Evolutionary conservation across 2,113 vertebrate genomes (phyloP), one percentile per base, ranked within the genome.

Genomic region (Sterna hirundo): DNA sequence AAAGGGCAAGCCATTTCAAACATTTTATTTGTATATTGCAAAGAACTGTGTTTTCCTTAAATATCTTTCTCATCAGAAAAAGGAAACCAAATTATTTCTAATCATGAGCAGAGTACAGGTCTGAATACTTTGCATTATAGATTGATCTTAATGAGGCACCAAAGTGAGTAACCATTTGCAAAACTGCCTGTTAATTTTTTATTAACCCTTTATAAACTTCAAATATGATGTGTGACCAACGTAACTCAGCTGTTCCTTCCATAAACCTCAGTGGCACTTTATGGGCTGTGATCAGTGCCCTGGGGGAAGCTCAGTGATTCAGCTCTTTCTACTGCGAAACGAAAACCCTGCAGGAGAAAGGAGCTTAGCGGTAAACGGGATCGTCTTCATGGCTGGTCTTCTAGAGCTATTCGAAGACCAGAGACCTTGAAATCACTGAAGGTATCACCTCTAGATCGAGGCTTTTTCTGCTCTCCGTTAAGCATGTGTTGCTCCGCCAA

Each of bases 121-220:
- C 74, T 71, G 57, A 40, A 49, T 55, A 26, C 15, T 62, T 77
- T 79, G 61, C 11, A 3, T 46, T 62, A 46, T 7, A 69, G 54
- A 38, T 17, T 22, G 58, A 69, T 13, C 49, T 66, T 72, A 95
- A 88, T 10, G 79, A 91, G 69, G 81, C 74, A 84, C 69, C 72
- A 52, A 72, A 82, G 44, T 4, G 23, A 69, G 66, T 21, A 94
- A 93, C 44, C 58, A 58, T 72, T 91, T 72, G 62, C 78, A 76
- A 95, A 96, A 65, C 44, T n/a, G 76, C 78, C 78, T 27, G 65
- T 93, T 95, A 93, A 93, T 74, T 82, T 91, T 95, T 94, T 91
- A 95, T 95, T 90, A 96, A 94, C 66, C 78, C 83, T 92, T 96
- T 89, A 91, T 91, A 82, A 94, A 89, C 77, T 94, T 86, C 93